These are phyloP conservation scores for Gopherus flavomarginatus DNA, from an alignment of 2,113 vertebrate species.

Conservation along the genomic window DNA sequence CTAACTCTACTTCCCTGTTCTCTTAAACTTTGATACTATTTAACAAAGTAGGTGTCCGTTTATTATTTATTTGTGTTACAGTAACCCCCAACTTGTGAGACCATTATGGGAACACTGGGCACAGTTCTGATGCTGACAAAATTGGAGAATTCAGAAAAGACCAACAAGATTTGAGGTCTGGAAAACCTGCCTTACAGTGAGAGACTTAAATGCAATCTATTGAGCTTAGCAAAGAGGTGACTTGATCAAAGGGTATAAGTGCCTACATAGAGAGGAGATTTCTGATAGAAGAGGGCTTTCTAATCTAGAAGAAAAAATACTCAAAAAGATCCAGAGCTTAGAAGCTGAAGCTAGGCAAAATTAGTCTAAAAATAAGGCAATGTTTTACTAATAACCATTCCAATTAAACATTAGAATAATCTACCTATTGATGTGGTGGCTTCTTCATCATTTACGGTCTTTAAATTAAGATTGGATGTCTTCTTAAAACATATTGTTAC, in stretches of 20 bases:
- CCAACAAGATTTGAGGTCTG: not conserved
- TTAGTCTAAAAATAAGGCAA: not conserved
- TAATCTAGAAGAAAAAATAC: not conserved
- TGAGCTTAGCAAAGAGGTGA: not conserved
- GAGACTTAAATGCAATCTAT: not conserved
- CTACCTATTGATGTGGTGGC: not conserved
- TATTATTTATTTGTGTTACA: not conserved
- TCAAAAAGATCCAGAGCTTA: not conserved
- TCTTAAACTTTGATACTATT: not conserved
- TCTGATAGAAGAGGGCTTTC: not conserved
- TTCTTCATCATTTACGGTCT: not conserved
- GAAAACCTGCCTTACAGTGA: not conserved
- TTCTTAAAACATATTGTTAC: not conserved
- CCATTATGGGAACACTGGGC: not conserved
- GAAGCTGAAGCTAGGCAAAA: not conserved
- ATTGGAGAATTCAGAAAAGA: not conserved
- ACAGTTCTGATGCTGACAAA: accelerated
- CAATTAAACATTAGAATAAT: not conserved
- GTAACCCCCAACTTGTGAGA: not conserved
- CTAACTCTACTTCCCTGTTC: not conserved
- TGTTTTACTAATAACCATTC: accelerated
- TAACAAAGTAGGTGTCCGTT: not conserved
- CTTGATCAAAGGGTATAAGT: not conserved
- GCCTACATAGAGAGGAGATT: accelerated
- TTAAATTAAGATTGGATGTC: not conserved